These are phyloP conservation scores for Chrysodeixis includens DNA, from an alignment of 2,888 invertebrate genomes.

Conservation along the genomic window DNA sequence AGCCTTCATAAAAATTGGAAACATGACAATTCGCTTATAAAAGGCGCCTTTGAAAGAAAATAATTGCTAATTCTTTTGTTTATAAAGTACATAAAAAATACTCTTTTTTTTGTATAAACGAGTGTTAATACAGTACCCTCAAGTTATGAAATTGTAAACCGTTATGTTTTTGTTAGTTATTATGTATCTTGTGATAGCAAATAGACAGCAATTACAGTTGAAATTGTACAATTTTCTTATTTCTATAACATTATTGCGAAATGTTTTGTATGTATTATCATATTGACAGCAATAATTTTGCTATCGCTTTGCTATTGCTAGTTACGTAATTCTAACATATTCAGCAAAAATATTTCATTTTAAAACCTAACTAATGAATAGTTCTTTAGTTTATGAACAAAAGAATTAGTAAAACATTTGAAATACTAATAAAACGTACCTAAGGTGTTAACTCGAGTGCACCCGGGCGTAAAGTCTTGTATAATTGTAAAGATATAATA, in stretches of 20 bases:
- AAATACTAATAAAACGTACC: background rate
- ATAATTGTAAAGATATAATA: background rate
- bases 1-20: conserved; percentile 9
- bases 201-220: no score
- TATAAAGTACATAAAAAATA: background rate
- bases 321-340: no score
- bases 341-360: no score
- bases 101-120: background rate
- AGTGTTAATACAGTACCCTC: background rate
- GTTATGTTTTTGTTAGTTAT: no score
- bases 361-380: no score
- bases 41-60: conserved; percentile 18
- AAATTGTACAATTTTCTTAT: no score
- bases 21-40: conserved; percentile 1
- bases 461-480: background rate
- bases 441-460: background rate
- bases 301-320: no score
- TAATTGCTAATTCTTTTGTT: background rate
- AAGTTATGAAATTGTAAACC: background rate
- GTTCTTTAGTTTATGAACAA: background rate
- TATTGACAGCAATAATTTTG: no score
- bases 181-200: no score
- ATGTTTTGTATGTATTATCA: no score
- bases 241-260: no score
- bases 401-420: background rate